These are phyloP conservation scores for Epistrophe grossulariae DNA, from an alignment of 2,888 invertebrate species.

Conservation along the genomic window DNA sequence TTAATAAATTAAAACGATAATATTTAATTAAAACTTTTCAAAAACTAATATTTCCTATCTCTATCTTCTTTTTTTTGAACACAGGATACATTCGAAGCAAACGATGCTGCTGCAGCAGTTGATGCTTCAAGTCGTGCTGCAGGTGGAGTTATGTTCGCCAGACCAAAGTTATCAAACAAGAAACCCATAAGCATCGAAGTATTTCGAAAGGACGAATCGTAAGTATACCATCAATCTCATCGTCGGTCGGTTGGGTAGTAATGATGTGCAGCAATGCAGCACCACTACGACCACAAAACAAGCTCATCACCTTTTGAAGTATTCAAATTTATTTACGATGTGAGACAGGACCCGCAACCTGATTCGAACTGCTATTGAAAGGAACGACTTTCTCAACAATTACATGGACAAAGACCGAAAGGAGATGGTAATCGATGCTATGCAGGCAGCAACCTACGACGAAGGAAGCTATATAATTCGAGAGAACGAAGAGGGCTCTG, in stretches of 20 bases:
- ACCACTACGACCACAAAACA: background rate
- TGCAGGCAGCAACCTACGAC: constrained; percentile 89
- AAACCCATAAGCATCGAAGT: constrained; percentile 85
- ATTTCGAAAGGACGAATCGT: constrained; percentile 86
- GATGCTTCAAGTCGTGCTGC: constrained; percentile 80
- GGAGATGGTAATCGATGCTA: constrained; percentile 91
- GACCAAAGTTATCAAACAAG: constrained; percentile 84
- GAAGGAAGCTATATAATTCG: constrained; percentile 90
- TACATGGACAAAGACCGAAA: constrained; percentile 90
- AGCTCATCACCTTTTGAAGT: constrained; percentile 14
- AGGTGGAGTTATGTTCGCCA: constrained; percentile 85
- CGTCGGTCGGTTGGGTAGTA: background rate
- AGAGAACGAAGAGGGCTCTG: constrained; percentile 93
- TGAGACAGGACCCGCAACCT: constrained; percentile 86
- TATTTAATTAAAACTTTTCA: constrained; percentile 32
- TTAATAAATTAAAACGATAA: constrained; percentile 34
- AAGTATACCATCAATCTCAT: constrained; percentile 78
- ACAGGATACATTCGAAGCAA: constrained; percentile 60
- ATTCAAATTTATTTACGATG: constrained; percentile 15
- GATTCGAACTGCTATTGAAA: constrained; percentile 89
- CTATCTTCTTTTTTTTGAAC: background rate
- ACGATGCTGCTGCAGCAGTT: constrained; percentile 18
- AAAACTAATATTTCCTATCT: background rate
- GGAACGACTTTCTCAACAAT: constrained; percentile 93
- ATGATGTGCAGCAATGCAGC: background rate